A percentile compares a stretch with the other conserved stretches of the same genome.
phyloP scores from a whole-genome alignment of 2,113 vertebrate species.

The Melanostigma gelatinosum region DNA sequence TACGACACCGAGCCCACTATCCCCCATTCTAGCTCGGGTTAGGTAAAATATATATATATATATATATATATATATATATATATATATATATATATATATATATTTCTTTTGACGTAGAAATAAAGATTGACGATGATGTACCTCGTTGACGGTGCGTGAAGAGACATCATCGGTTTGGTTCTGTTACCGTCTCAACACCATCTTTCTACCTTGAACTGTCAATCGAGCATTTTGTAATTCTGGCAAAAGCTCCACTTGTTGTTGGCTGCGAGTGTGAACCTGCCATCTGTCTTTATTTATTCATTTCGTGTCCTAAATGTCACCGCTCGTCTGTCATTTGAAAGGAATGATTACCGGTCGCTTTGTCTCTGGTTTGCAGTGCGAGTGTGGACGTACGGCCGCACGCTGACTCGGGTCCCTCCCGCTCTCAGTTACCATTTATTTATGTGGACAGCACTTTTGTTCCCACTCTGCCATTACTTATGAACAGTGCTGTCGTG shows the following conservation, averaged over 20 bases:
- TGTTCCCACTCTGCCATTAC: conserved; percentile 33
- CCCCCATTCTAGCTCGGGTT: not conserved
- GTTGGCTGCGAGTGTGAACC: conserved; percentile 21
- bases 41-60: too few relatives aligned
- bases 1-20: not conserved
- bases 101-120: not conserved
- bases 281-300: conserved; percentile 41
- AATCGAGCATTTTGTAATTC: conserved; percentile 6
- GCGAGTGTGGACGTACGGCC: conserved; percentile 3
- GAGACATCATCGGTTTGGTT: not conserved
- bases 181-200: not conserved
- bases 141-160: not conserved
- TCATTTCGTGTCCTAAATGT: conserved; percentile 24
- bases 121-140: too few relatives aligned
- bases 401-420: conserved; percentile 5
- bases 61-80: too few relatives aligned
- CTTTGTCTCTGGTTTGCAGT: conserved; percentile 16
- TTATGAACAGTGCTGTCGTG: conserved; percentile 16
- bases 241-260: conserved; percentile 20
- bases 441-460: conserved; percentile 29
- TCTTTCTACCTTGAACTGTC: conserved; percentile 18
- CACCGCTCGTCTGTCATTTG: conserved; percentile 11
- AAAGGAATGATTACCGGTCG: conserved; percentile 30
- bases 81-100: too few relatives aligned
- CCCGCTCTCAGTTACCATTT: conserved; percentile 29